Base-by-base conservation (phyloP, 1,140 invertebrate species). In the Microplitis mediator region DNA sequence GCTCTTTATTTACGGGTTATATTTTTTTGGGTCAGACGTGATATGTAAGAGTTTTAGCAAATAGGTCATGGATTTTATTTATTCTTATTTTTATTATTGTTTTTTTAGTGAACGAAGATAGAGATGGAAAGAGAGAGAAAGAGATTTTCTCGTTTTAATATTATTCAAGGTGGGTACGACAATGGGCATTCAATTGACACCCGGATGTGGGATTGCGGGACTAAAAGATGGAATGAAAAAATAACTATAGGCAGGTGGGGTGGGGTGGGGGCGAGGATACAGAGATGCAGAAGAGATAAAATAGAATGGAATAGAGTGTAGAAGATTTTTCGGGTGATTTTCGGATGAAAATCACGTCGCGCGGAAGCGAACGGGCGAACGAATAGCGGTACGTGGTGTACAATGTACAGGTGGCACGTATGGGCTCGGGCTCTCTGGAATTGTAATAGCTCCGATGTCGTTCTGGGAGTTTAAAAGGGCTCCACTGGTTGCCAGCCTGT, bases 321-420 rank as follows among this genome's bases (percentile, higher is more conserved):
- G 16, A 16, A 56, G 36, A 14, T 16, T 68, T 63, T 61, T 51
- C 36, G 56, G 67, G 14, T 62, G 58, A 62, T 62, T 70, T 62
- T 70, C 56, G 58, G 31, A 70, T 62, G 69, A 63, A 70, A 70
- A 70, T 70, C 69, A 70, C 69, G 69, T 70, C 58, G 58, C 31
- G 45, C 69, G 69, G 69, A 70, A 70, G 35, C 23, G 69, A 54
- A 63, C 60, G 36, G 64, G 23, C 45, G 34, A 65, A 51, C 51
- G 54, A 68, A 6, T 68, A 13, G 54, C 16, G 9, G 31, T 45
- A 45, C 39, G 39, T 45, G 39, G 39, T 11, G 39, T 45, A 45
- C 39, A 45, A 45, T 45, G 39, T 45, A 45, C 39, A 45, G 39
- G 39, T 45, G 56, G 32, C 58, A 62, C 58, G 58, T 70, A 58